Evolutionary conservation across 2,113 vertebrate genomes (phyloP).

Genomic region (Lepidothrix coronata): DNA sequence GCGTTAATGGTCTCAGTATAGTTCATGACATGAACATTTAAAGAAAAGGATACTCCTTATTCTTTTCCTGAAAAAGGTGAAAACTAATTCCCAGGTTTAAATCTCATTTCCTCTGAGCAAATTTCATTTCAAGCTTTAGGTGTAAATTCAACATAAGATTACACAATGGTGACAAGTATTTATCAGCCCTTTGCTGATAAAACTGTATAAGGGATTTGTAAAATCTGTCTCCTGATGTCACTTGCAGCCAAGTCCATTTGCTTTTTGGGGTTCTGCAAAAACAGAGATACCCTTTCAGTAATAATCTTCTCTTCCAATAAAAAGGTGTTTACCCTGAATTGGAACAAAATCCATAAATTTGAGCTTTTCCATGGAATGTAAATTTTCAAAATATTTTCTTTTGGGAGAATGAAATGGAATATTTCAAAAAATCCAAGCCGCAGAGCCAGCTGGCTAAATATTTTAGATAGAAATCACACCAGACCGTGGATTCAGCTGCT

Average conservation of each 20-base stretch:
- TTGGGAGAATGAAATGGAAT: not conserved
- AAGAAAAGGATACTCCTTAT: not conserved
- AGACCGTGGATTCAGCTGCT: not conserved
- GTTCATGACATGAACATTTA: not conserved
- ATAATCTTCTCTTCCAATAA: not conserved
- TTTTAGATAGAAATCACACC: not conserved
- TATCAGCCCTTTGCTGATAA: not conserved
- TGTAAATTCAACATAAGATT: not conserved
- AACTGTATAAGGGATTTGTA: not conserved
- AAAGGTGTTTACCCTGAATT: not conserved
- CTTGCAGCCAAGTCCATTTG: not conserved
- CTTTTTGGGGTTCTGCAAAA: not conserved
- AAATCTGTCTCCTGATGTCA: not conserved
- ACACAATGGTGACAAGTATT: not conserved
- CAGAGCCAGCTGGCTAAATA: constrained; percentile 17
- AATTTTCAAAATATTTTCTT: constrained; percentile 36
- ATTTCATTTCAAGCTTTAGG: not conserved
- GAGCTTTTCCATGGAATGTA: not conserved
- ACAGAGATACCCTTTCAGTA: not conserved
- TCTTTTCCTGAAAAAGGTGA: not conserved
- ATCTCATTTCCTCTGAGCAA: not conserved
- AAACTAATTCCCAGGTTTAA: not conserved
- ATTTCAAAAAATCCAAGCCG: not conserved
- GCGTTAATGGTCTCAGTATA: not conserved
- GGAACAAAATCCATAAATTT: not conserved